phyloP scores from a whole-genome alignment of 2,797 vertebrate genomes.

The Babyrousa celebensis region DNA sequence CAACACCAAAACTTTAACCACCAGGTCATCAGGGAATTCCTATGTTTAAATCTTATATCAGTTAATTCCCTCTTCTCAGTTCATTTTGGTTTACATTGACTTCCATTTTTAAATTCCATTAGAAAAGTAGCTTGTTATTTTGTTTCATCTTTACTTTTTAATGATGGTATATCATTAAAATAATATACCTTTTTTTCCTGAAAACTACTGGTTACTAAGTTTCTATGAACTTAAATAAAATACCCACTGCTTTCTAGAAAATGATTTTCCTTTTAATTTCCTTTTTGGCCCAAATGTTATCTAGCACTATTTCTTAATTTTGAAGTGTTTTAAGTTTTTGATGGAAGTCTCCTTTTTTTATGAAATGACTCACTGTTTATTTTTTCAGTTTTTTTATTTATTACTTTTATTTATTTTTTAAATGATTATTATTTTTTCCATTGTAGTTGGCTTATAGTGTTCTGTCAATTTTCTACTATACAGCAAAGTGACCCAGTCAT shows the following conservation, averaged over 20 bases:
- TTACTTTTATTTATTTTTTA: too few species aligned
- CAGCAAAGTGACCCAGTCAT: too few species aligned
- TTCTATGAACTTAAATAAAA: neutral
- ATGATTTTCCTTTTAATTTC: neutral
- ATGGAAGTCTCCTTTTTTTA: neutral
- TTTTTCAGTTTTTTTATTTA: too few species aligned
- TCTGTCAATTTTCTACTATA: too few species aligned
- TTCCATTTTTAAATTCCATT: neutral
- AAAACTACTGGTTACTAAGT: neutral
- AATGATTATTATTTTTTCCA: too few species aligned
- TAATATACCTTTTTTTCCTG: neutral
- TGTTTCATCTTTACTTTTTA: slow-evolving; percentile 22
- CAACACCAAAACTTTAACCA: too few species aligned
- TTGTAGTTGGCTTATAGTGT: too few species aligned
- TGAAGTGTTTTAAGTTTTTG: slow-evolving; percentile 27
- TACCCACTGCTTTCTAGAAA: neutral
- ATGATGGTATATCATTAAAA: neutral
- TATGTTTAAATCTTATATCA: neutral
- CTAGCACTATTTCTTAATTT: slow-evolving; percentile 15
- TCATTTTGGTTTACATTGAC: neutral
- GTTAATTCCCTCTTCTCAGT: neutral
- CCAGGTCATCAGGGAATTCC: too few species aligned
- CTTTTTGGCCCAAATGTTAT: neutral
- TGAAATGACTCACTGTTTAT: too few species aligned
- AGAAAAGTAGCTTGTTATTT: neutral